A percentile compares a stretch with the other conserved stretches of the same genome.
phyloP scores from a whole-genome alignment of 2,888 invertebrate species.

The Ectropis crepuscularia region DNA sequence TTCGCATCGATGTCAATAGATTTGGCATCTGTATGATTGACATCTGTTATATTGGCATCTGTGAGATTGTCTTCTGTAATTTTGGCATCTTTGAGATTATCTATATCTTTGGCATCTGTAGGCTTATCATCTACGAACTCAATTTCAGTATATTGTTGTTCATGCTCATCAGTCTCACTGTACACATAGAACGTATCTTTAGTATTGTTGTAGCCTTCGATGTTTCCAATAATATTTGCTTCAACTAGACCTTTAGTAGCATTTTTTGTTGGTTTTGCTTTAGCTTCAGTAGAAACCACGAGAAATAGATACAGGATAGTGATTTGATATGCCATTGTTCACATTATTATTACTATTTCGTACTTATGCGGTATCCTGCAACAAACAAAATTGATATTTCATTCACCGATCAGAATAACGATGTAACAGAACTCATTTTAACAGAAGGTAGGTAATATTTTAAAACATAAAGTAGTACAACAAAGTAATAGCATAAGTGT shows the following conservation, averaged over 20 bases:
- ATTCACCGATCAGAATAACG: not conserved
- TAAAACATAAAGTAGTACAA: no score
- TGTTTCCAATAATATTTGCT: conserved; percentile 12
- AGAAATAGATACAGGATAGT: conserved; percentile 30
- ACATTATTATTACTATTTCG: conserved; percentile 16
- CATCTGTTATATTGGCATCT: no score
- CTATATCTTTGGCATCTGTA: no score
- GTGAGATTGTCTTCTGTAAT: no score
- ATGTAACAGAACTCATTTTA: no score
- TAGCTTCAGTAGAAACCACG: conserved; percentile 18
- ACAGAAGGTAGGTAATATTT: no score
- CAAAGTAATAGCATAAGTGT: no score
- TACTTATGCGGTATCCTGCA: conserved; percentile 18
- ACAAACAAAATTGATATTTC: conserved; percentile 13
- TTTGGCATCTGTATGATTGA: no score
- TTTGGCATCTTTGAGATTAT: no score
- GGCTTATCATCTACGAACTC: no score
- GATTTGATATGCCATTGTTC: conserved; percentile 34
- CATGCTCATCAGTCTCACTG: conserved; percentile 37
- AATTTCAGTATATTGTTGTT: not conserved
- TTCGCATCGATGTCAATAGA: not conserved
- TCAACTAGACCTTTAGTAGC: conserved; percentile 1
- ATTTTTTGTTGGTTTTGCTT: conserved; percentile 29
- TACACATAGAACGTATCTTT: conserved; percentile 32
- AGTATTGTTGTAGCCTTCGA: conserved; percentile 7